A percentile compares a stretch with the other conserved stretches of the same genome.
phyloP scores from a whole-genome alignment of 2,888 invertebrate species.

The Apodemia duryi region DNA sequence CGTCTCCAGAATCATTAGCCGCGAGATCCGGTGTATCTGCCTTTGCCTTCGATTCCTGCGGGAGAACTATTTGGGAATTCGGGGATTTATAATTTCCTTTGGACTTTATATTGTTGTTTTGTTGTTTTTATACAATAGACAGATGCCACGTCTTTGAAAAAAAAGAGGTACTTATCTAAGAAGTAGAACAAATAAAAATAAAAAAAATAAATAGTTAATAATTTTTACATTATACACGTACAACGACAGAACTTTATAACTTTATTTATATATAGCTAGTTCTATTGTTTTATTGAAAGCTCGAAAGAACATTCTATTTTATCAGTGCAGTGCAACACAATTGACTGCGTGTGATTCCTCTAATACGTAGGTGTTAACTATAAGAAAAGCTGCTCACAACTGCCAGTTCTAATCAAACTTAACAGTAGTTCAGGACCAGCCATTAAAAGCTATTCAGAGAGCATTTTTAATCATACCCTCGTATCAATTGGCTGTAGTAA shows the following conservation, averaged over 20 bases:
- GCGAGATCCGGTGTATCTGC: conserved; percentile 56
- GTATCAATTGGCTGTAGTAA: conserved; percentile 47
- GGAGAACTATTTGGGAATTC: conserved; percentile 58
- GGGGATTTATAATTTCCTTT: conserved; percentile 48
- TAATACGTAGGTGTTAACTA: conserved; percentile 3
- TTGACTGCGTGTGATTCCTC: background rate
- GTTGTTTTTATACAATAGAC: background rate
- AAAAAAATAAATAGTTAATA: no score
- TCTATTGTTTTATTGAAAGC: no score
- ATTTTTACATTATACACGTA: no score
- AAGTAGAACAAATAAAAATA: no score
- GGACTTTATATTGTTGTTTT: background rate
- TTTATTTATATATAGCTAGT: no score
- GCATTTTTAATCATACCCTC: conserved; percentile 37
- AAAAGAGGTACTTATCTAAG: background rate
- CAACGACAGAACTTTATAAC: no score
- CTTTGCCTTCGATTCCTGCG: conserved; percentile 49
- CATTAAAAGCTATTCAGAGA: conserved; percentile 28
- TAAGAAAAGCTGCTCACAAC: background rate
- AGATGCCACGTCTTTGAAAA: background rate
- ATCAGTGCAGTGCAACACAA: background rate
- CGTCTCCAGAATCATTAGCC: conserved; percentile 63
- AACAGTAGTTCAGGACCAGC: conserved; percentile 18
- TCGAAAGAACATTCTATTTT: no score
- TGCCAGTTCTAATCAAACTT: conserved; percentile 15